Percentiles rank a stretch among this genome's conserved stretches.
phyloP scores from a whole-genome alignment of 2,888 invertebrate genomes.

The Ichneumon xanthorius region DNA sequence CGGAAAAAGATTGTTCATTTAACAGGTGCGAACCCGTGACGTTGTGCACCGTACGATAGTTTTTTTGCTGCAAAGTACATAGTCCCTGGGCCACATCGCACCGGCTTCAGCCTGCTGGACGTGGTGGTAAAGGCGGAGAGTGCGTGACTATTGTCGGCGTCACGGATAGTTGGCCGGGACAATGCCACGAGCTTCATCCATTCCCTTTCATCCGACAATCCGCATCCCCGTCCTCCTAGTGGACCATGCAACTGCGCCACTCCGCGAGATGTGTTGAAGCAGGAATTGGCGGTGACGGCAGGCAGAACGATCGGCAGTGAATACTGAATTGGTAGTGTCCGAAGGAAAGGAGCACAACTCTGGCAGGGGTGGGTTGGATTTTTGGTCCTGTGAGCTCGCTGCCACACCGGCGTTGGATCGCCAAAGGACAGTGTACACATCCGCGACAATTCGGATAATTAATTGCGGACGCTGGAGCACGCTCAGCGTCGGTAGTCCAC shows the following conservation, averaged over 20 bases:
- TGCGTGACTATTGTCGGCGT: slow-evolving; percentile 28
- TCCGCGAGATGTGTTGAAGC: slow-evolving; percentile 24
- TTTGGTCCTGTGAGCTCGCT: slow-evolving; percentile 39
- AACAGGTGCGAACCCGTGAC: background rate
- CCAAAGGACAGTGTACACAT: slow-evolving; percentile 48
- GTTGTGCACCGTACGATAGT: background rate
- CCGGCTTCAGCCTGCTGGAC: background rate
- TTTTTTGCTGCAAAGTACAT: background rate
- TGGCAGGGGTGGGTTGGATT: slow-evolving; percentile 25
- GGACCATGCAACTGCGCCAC: background rate
- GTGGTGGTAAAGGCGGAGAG: background rate
- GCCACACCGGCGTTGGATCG: slow-evolving; percentile 19
- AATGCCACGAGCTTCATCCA: slow-evolving; percentile 39
- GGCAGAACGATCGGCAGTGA: slow-evolving; percentile 4
- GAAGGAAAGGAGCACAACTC: background rate
- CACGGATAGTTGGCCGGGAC: slow-evolving; percentile 38
- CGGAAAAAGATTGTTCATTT: background rate
- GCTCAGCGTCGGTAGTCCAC: slow-evolving; percentile 16
- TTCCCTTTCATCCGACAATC: background rate
- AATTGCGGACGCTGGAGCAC: slow-evolving; percentile 57
- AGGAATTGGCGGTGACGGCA: slow-evolving; percentile 22
- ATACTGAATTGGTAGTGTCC: background rate
- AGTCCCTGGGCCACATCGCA: background rate
- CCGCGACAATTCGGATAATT: slow-evolving; percentile 67
- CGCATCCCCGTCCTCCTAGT: background rate